Conservation (phyloP, 2,797 vertebrate species). For the Xenentodon cancila region DNA sequence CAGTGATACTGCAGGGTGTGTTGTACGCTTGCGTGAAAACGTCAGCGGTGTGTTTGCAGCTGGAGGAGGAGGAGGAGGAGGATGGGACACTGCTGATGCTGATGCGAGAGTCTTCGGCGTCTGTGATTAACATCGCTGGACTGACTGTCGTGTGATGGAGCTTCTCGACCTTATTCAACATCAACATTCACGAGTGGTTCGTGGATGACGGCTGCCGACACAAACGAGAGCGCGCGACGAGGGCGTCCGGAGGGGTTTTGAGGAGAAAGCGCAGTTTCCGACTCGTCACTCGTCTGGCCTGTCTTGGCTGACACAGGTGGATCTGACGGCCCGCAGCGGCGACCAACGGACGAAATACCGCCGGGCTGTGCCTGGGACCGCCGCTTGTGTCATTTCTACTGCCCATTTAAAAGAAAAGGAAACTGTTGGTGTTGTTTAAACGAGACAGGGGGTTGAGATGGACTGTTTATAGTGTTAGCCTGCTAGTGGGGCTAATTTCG, state of each 20-base stretch:
- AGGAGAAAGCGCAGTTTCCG: conserved; percentile 30
- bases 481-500: conserved; percentile 77
- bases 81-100: conserved; percentile 77
- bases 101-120: conserved; percentile 75
- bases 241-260: neutral
- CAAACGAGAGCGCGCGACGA: conserved; percentile 10
- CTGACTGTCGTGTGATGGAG: conserved; percentile 27
- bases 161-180: neutral
- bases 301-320: conserved; percentile 74
- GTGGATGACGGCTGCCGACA: neutral
- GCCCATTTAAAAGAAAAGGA: accelerated
- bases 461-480: conserved; percentile 45
- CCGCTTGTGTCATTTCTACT: neutral
- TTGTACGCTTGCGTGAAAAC: conserved; percentile 78
- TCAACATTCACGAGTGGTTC: neutral
- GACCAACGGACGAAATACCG: conserved; percentile 35
- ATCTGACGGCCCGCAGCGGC: conserved; percentile 54
- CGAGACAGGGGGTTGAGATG: neutral
- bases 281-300: conserved; percentile 67
- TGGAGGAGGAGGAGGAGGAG: conserved; percentile 60
- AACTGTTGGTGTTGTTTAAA: neutral
- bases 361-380: neutral
- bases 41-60: conserved; percentile 77
- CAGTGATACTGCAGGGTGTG: conserved; percentile 69
- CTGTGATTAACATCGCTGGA: conserved; percentile 61